phyloP scores from a whole-genome alignment of 2,113 vertebrate species.

The Sylvietta virens region DNA sequence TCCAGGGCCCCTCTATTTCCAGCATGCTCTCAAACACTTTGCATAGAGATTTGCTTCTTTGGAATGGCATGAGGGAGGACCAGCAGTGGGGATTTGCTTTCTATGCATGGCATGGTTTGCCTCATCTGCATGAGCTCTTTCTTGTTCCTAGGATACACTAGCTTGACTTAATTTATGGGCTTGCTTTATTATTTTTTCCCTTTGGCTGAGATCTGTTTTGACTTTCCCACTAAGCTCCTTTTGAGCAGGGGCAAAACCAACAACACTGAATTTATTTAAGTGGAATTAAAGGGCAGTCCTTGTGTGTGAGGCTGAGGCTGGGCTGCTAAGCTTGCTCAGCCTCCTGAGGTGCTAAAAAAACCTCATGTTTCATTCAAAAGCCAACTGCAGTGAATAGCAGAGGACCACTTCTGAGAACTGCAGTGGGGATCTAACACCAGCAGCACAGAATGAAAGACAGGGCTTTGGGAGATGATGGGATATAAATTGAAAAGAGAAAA shows the following conservation, averaged over 20 bases:
- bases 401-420: background rate
- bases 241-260: constrained; percentile 47
- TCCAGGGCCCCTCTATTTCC: constrained; percentile 12
- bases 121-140: constrained; percentile 9
- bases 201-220: constrained; percentile 41
- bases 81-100: constrained; percentile 21
- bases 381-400: background rate
- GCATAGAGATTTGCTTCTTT: constrained; percentile 23
- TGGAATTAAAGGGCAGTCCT: constrained; percentile 44
- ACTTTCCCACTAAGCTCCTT: constrained; percentile 51
- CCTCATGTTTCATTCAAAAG: constrained; percentile 54
- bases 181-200: constrained; percentile 43
- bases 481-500: background rate
- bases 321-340: constrained; percentile 13
- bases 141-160: constrained; percentile 40
- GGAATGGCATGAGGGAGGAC: constrained; percentile 22
- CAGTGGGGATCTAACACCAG: background rate
- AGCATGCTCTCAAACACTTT: constrained; percentile 15
- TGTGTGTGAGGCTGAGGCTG: constrained; percentile 4
- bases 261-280: constrained; percentile 37
- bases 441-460: background rate
- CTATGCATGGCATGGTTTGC: constrained; percentile 37
- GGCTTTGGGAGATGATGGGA: background rate
- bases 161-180: constrained; percentile 51
- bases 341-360: constrained; percentile 31